Conservation (phyloP, 2,797 vertebrate genomes). For the Squalus acanthias region DNA sequence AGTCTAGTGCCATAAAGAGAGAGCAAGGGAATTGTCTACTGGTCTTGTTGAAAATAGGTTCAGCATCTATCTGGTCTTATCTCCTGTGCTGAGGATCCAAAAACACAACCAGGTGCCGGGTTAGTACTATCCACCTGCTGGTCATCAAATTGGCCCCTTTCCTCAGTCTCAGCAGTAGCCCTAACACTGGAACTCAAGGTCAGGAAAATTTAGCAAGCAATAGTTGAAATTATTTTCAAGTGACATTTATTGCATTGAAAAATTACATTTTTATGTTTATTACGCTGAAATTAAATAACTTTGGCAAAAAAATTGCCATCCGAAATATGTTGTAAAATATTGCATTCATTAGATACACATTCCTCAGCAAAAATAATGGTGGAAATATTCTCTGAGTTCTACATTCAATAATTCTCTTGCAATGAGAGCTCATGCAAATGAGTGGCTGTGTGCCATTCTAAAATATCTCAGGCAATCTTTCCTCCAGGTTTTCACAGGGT, state of each 20-base stretch:
- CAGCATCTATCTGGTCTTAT: neutral
- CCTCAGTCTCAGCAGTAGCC: neutral
- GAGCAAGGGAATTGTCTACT: neutral
- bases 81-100: neutral
- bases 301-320: neutral
- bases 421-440: neutral
- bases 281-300: neutral
- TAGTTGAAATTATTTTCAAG: neutral
- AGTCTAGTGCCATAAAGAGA: neutral
- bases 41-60: neutral
- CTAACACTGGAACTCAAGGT: neutral
- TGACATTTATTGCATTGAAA: neutral
- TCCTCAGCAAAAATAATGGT: conserved; percentile 13
- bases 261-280: neutral
- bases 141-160: neutral
- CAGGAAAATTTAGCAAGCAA: neutral
- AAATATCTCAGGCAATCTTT: neutral
- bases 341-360: neutral
- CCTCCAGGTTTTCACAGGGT: neutral
- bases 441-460: neutral
- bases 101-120: neutral
- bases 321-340: neutral
- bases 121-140: too few species aligned
- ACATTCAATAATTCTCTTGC: neutral
- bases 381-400: neutral